Evolutionary conservation across 2,797 vertebrate species (phyloP), one percentile per base, ranked within the genome.

Genomic region (Anguilla pacifica): DNA sequence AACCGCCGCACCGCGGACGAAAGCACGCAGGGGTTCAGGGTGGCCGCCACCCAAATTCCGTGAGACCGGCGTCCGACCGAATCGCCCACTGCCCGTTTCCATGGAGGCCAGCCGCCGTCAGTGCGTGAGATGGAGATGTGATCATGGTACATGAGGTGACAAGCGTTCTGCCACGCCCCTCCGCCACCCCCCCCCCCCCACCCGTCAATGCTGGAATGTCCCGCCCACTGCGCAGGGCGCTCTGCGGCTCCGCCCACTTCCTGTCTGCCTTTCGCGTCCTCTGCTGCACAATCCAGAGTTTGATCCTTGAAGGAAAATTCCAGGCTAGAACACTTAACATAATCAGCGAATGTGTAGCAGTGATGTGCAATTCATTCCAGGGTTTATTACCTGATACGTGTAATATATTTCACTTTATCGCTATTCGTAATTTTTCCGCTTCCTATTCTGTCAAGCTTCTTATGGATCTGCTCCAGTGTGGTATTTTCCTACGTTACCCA

Each of bases 101-200:
- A 53, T 77, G 83, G 67, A 11, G 53, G 31, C 87, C 82, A 74
- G 64, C 87, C 53, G 51, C 35, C 39, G 39, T n/a, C 67, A 55
- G n/a, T 15, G 57, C 84, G 84, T 59, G 79, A 83, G 46, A 67
- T 83, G 86, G 82, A 61, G 79, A 67, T 84, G 61, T 35, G 49
- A 84, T 55, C 25, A 39, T 74, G 87, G 53, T 9, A 74, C 15
- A 67, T 77, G 87, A 85, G 87, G 51, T 72, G 86, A 87, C 46
- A 35, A 31, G 28, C 57, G n/a, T 84, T 67, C 64, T 25, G 43
- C 39, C 31, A 9, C 53, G 46, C 43, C 35, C 83, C 49, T n/a
- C 35, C 7, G 3, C 31, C n/a, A 67, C 7, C 46, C 25, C 22
- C 61, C n/a, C 61, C 22, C 61, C 53, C 43, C 13, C 46, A 22